Evolutionary conservation across 2,888 invertebrate genomes (phyloP).

Genomic region (Parelbella ahira): DNA sequence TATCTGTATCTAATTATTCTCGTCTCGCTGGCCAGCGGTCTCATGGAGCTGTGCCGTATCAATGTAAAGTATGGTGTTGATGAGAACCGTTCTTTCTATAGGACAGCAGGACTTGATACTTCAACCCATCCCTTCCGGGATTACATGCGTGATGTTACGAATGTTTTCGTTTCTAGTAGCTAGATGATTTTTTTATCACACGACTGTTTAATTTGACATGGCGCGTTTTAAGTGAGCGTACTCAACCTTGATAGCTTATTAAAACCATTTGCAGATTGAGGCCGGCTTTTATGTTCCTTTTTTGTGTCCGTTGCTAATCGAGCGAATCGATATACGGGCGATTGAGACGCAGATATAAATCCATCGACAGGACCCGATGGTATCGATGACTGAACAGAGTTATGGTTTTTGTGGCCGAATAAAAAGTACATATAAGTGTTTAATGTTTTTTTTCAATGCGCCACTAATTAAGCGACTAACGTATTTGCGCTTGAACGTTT

Average conservation of each 20-base stretch:
- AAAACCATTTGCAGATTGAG: constrained; percentile 18
- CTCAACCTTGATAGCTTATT: constrained; percentile 10
- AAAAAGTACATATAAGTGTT: background rate
- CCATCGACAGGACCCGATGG: constrained; percentile 14
- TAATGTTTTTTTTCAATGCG: too few species aligned
- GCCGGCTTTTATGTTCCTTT: constrained; percentile 11
- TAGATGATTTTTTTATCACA: too few species aligned
- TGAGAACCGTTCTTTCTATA: too few species aligned
- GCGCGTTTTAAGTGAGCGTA: too few species aligned
- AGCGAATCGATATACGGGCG: constrained; percentile 30
- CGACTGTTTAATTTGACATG: too few species aligned
- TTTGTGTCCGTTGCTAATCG: constrained; percentile 34
- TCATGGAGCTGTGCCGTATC: background rate
- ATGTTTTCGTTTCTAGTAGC: too few species aligned
- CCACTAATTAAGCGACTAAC: too few species aligned
- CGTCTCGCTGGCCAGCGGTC: constrained; percentile 34
- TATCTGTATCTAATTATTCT: constrained; percentile 55
- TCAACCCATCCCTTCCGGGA: too few species aligned
- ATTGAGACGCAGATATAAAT: constrained; percentile 22
- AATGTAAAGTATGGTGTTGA: too few species aligned
- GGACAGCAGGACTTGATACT: too few species aligned
- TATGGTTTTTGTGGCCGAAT: constrained; percentile 3
- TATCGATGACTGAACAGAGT: constrained; percentile 11
- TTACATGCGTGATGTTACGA: too few species aligned
- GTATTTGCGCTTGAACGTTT: too few species aligned